Evolutionary conservation across 2,113 vertebrate species (phyloP).

Genomic region (Procapra przewalskii): DNA sequence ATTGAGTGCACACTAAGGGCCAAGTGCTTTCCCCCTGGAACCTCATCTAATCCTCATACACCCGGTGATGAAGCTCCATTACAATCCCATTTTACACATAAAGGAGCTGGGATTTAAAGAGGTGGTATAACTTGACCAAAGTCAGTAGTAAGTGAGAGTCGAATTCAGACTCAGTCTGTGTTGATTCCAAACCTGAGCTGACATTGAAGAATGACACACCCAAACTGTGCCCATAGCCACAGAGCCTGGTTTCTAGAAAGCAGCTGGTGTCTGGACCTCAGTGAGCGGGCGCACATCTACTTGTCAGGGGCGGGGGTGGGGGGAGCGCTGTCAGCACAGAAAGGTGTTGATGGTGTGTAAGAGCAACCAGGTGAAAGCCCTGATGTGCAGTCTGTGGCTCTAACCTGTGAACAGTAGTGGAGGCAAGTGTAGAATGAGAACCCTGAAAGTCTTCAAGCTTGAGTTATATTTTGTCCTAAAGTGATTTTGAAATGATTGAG

Average conservation of each 20-base stretch:
- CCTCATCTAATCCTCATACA: not conserved
- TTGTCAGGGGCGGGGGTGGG: not conserved
- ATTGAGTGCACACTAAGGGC: not conserved
- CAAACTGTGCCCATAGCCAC: not conserved
- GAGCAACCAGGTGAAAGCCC: not conserved
- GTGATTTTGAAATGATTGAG: constrained; percentile 65
- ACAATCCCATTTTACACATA: not conserved
- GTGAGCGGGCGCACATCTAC: not conserved
- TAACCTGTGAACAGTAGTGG: not conserved
- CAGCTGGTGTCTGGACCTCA: not conserved
- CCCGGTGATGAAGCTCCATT: not conserved
- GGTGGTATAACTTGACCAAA: not conserved
- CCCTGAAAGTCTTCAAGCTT: not conserved
- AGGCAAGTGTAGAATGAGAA: not conserved
- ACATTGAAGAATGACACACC: not conserved
- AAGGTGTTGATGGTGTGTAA: not conserved
- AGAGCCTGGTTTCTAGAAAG: constrained; percentile 22
- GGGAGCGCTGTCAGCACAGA: not conserved
- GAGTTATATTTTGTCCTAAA: constrained; percentile 14
- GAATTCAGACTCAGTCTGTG: not conserved
- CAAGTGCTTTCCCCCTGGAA: not conserved
- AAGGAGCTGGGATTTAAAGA: not conserved
- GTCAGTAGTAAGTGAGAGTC: not conserved
- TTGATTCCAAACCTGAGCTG: not conserved
- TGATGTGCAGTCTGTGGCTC: not conserved